Percentiles rank a stretch among this genome's conserved stretches.
Conservation (phyloP, 2,113 vertebrate species). For the Conger conger region DNA sequence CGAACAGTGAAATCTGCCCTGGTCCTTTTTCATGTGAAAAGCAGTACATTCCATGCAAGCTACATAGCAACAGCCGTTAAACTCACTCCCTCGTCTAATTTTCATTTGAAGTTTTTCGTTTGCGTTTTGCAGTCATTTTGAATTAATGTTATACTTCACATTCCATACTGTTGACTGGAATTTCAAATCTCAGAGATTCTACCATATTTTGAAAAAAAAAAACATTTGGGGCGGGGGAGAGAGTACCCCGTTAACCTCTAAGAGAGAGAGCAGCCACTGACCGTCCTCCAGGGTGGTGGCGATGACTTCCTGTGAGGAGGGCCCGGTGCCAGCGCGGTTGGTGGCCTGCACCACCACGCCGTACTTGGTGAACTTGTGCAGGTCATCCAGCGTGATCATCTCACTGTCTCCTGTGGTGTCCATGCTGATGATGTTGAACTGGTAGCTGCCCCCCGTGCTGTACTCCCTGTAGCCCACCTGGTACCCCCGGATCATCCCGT, state of each 20-base stretch:
- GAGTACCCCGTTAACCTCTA: background rate
- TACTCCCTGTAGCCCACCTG: slow-evolving; percentile 96
- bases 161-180: too few relatives aligned
- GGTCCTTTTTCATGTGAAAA: too few relatives aligned
- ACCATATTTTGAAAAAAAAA: too few relatives aligned
- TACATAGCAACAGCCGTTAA: too few relatives aligned
- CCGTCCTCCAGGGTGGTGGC: slow-evolving; percentile 95
- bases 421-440: slow-evolving; percentile 96
- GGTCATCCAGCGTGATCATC: slow-evolving; percentile 87
- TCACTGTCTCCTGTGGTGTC: slow-evolving; percentile 94
- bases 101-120: too few relatives aligned
- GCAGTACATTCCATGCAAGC: too few relatives aligned
- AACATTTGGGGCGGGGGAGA: background rate
- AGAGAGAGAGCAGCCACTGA: slow-evolving; percentile 49
- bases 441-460: slow-evolving; percentile 90
- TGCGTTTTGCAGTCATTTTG: too few relatives aligned
- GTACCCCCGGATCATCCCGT: slow-evolving; percentile 95
- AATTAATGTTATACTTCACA: too few relatives aligned
- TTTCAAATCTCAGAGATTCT: too few relatives aligned
- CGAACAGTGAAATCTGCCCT: too few relatives aligned
- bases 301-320: slow-evolving; percentile 97
- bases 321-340: slow-evolving; percentile 92
- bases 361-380: slow-evolving; percentile 97
- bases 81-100: too few relatives aligned
- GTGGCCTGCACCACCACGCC: slow-evolving; percentile 98